Evolutionary conservation across 1,140 invertebrate species (phyloP).

Genomic region (Rhizoglyphus robini): DNA sequence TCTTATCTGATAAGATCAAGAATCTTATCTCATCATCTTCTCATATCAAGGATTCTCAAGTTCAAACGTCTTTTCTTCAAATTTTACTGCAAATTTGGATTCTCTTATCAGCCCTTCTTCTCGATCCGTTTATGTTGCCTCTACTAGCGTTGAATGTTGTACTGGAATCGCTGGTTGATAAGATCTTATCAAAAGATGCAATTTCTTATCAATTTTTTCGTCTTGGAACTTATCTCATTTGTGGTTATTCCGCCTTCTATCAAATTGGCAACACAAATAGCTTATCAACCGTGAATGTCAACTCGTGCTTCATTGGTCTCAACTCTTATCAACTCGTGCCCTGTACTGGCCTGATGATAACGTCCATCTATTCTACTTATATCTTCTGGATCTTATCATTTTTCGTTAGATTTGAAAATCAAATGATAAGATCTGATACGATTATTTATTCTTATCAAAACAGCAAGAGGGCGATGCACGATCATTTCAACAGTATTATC

Average conservation of each 20-base stretch:
- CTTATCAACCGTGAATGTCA: slow-evolving; percentile 72
- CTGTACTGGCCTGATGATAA: slow-evolving; percentile 49
- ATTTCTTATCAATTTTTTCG: background rate
- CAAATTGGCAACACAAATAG: slow-evolving; percentile 67
- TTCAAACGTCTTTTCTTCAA: too few relatives aligned
- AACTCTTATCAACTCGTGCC: slow-evolving; percentile 50
- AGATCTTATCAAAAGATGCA: background rate
- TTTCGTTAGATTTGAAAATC: slow-evolving; percentile 17
- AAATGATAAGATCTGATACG: background rate
- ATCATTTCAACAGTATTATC: background rate
- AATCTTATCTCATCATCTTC: too few relatives aligned
- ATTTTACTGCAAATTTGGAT: slow-evolving; percentile 35
- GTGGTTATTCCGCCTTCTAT: slow-evolving; percentile 12
- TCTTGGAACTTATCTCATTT: background rate
- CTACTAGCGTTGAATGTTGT: slow-evolving; percentile 45
- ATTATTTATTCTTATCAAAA: background rate
- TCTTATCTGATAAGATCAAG: too few relatives aligned
- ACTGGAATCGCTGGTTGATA: slow-evolving; percentile 26
- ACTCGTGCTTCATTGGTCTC: slow-evolving; percentile 72
- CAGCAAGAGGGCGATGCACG: slow-evolving; percentile 13
- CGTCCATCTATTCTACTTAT: slow-evolving; percentile 38
- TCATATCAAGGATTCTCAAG: too few relatives aligned
- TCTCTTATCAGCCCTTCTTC: slow-evolving; percentile 47
- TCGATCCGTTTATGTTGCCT: slow-evolving; percentile 59
- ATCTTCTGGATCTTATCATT: slow-evolving; percentile 31